Evolutionary conservation across 2,797 vertebrate genomes (phyloP).

Genomic region (Enteromius trimaculatus): DNA sequence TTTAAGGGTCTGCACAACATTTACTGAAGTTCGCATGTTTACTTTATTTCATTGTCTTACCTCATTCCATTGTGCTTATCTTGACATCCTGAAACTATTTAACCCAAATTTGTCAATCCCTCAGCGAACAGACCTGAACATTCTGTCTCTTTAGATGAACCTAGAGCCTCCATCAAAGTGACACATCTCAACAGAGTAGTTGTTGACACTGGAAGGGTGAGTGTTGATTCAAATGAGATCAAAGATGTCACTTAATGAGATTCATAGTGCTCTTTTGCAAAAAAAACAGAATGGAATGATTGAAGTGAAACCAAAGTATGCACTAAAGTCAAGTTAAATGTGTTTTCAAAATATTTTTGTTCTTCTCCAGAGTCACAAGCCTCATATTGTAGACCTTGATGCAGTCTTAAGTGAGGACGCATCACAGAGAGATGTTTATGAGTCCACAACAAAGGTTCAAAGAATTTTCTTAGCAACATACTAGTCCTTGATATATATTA

Average conservation of each 20-base stretch:
- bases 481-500: neutral
- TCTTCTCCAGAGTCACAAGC: conserved; percentile 59
- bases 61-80: neutral
- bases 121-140: conserved; percentile 19
- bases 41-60: neutral
- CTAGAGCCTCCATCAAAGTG: conserved; percentile 59
- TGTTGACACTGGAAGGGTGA: conserved; percentile 65
- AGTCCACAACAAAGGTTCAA: conserved; percentile 63
- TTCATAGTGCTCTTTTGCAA: neutral
- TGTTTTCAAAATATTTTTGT: neutral
- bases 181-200: conserved; percentile 57
- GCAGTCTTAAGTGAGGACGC: conserved; percentile 64
- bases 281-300: neutral
- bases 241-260: conserved; percentile 38
- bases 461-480: neutral
- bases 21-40: neutral
- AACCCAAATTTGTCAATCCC: conserved; percentile 4
- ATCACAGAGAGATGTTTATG: conserved; percentile 64
- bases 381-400: conserved; percentile 63
- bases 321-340: neutral
- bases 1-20: neutral
- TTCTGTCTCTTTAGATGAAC: conserved; percentile 42
- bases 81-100: neutral
- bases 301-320: conserved; percentile 13
- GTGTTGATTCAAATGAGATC: conserved; percentile 28